phyloP scores from a whole-genome alignment of 2,113 vertebrate species.

The Merops nubicus region DNA sequence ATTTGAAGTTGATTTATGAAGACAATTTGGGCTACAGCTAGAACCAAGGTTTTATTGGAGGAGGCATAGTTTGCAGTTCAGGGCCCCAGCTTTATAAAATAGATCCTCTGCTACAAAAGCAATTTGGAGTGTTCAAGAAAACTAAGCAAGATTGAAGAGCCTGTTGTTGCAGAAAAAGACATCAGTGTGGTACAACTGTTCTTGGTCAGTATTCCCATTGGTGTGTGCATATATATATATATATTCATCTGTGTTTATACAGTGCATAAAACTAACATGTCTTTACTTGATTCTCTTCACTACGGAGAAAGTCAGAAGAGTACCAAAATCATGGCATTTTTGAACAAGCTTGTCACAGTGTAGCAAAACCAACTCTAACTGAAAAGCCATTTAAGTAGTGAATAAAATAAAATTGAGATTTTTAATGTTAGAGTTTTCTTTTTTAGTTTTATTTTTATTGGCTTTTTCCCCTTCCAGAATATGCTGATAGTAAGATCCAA shows the following conservation, averaged over 20 bases:
- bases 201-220: background rate
- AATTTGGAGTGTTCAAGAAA: background rate
- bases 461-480: background rate
- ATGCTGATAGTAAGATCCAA: background rate
- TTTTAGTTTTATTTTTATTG: background rate
- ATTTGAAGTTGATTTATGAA: background rate
- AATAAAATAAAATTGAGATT: background rate
- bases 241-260: background rate
- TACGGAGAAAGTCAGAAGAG: background rate
- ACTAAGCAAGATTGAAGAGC: background rate
- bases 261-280: background rate
- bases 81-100: background rate
- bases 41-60: background rate
- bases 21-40: background rate
- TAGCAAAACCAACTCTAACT: background rate
- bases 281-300: background rate
- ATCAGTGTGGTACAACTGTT: background rate
- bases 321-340: background rate
- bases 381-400: background rate
- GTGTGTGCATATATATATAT: too few relatives aligned
- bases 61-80: background rate
- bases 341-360: background rate
- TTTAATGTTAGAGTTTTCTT: background rate
- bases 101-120: background rate
- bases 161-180: background rate